Evolutionary conservation across 2,113 vertebrate species (phyloP), one percentile per base, ranked within the genome.

Genomic region (Mystacornis crossleyi): DNA sequence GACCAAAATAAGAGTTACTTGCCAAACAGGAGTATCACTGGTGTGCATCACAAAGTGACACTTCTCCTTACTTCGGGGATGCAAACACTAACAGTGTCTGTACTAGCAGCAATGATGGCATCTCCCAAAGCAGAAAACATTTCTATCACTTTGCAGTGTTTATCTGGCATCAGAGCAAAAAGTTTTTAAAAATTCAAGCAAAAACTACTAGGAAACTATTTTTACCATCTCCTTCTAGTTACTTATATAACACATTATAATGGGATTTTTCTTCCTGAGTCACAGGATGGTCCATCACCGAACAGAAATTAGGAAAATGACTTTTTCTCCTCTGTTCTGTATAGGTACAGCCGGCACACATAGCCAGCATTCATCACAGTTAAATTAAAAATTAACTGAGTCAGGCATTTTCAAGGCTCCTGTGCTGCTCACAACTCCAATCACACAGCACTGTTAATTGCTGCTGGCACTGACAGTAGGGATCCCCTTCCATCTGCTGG

Each of bases 381-480:
- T n/a, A 90, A 89, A 92, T 79, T 47, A 66, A 82, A 96, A 92
- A 94, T 78, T 77, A 93, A 93, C 94, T 64, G 91, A 96, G 64
- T 74, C 86, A 89, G 61, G 73, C 89, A 34, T 78, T 91, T 90
- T 74, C 64, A 86, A 67, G 16, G 51, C 55, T 95, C 79, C 83
- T 36, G 43, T 3, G 31, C 91, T 20, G 69, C 48, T 26, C 53
- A 8, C 53, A 75, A 42, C 65, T 89, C 61, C 61, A 73, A 42
- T 34, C 64, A 47, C 81, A 66, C 53, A 45, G 66, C 53, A 31
- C 86, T 70, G 69, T 81, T 91, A 78, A 81, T 57, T 92, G 53
- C 86, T 58, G 70, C 71, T 73, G 96, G 91, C 72, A 69, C 57
- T 58, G 94, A 48, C 78, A 36, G 94, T 18, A 29, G 89, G 72